These are phyloP conservation scores for Seriola aureovittata DNA, from an alignment of 2,113 vertebrate species.

Conservation along the genomic window DNA sequence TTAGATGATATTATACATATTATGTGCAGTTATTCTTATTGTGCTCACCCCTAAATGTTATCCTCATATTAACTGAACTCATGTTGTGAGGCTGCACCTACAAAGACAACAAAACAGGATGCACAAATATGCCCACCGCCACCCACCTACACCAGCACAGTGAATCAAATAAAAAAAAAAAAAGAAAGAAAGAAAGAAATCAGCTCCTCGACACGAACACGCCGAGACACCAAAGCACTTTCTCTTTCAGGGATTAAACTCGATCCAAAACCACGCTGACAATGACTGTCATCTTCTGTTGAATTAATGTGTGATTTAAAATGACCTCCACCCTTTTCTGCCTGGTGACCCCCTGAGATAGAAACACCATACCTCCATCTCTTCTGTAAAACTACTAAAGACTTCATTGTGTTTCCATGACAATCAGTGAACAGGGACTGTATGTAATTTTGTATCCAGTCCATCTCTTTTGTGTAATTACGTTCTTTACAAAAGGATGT, in stretches of 20 bases:
- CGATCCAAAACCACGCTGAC: conserved; percentile 31
- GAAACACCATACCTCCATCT: conserved; percentile 33
- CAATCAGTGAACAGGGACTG: conserved; percentile 37
- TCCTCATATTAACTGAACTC: not conserved
- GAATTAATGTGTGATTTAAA: conserved; percentile 67
- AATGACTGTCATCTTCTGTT: conserved; percentile 61
- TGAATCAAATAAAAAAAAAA: not conserved
- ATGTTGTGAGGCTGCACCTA: not conserved
- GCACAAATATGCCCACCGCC: not conserved
- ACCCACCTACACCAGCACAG: not conserved
- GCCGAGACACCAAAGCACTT: conserved; percentile 32
- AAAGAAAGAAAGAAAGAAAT: conserved; percentile 3
- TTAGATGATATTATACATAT: not conserved
- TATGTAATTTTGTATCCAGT: conserved; percentile 55
- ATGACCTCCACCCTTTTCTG: conserved; percentile 36
- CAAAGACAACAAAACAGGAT: not conserved
- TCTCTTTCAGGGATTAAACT: conserved; percentile 49
- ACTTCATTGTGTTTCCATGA: conserved; percentile 58
- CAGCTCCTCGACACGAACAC: not conserved
- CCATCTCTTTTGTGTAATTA: conserved; percentile 47
- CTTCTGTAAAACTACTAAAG: conserved; percentile 39
- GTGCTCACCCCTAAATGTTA: too few relatives aligned
- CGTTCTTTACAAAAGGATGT: conserved; percentile 48
- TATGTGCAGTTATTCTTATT: too few relatives aligned
- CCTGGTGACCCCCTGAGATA: conserved; percentile 29